These are phyloP conservation scores for Philotrypesis tridentata DNA, from an alignment of 1,140 invertebrate genomes.

Conservation along the genomic window DNA sequence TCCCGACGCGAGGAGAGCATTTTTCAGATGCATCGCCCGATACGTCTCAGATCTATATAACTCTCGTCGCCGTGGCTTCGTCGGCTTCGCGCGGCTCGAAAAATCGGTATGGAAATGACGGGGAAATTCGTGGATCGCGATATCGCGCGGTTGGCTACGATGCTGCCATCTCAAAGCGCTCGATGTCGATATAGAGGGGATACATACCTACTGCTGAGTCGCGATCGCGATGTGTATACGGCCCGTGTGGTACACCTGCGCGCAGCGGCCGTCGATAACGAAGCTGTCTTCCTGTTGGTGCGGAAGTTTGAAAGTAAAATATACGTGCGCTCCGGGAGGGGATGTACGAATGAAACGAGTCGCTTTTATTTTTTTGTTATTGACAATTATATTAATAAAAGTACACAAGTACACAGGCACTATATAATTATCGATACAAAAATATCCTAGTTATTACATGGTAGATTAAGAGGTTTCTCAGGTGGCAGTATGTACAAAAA, in stretches of 20 bases:
- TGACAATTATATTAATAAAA: conserved; percentile 65
- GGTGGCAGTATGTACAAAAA: conserved; percentile 67
- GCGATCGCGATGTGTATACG: no score
- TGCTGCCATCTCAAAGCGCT: not conserved
- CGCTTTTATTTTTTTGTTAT: conserved; percentile 55
- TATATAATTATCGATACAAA: conserved; percentile 65
- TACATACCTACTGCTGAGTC: not conserved
- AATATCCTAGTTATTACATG: conserved; percentile 66
- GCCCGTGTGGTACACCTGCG: no score
- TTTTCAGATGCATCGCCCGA: no score
- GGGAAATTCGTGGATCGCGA: not conserved
- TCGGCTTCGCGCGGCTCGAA: no score
- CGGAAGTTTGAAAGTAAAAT: not conserved
- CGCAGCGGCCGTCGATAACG: not conserved
- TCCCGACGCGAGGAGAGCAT: no score
- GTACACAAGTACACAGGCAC: conserved; percentile 67
- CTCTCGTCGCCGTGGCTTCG: no score
- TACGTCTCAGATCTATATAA: no score
- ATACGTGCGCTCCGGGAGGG: not conserved
- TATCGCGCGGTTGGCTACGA: not conserved
- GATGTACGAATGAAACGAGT: conserved; percentile 2
- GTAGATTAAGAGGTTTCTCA: conserved; percentile 62
- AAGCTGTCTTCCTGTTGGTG: not conserved
- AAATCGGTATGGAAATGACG: no score
- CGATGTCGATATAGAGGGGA: not conserved